Evolutionary conservation across 2,888 invertebrate genomes (phyloP), one percentile per base, ranked within the genome.

Genomic region (Melieria omissa): DNA sequence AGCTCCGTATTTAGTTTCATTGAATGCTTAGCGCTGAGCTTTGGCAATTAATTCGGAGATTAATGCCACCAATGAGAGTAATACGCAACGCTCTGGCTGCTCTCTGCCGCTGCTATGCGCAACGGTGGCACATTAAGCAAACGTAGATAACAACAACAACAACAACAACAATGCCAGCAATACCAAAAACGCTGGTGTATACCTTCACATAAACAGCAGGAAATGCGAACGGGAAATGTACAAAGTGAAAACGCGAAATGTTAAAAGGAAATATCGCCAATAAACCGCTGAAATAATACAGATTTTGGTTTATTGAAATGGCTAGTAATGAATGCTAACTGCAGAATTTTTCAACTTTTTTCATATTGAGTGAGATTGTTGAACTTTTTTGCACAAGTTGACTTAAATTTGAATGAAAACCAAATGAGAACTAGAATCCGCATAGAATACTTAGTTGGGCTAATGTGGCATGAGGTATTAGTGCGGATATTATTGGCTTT

Each of bases 41-140:
- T 69, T 73, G 57, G 75, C 73, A 77, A 77, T 77, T 77, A 77
- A 77, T 76, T 76, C 74, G 73, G 69, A 74, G 74, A 76, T 77
- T 77, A 74, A 77, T 77, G 72, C 74, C 71, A 74, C 75, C 73
- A 71, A 74, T 57, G 75, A 71, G 75, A 77, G 70, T 77, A 74
- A 74, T 77, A 74, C 66, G 60, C 60, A 12, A 6, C 14, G 4
- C 5, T 16, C 4, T 14, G n/a, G 44, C 9, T 5, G 16, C 44
- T 16, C 12, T 10, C 16, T 7, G 9, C 42, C 5, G 8, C 6
- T 5, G 4, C 0, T 55, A 3, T 55, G 55, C 14, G 42, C 12
- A 42, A 4, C 41, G n/a, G 42, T n/a, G 10, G n/a, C 44, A 29
- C 8, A n/a, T 45, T 46, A 7, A 14, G 8, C 9, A 42, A 7